Evolutionary conservation across 2,888 invertebrate species (phyloP), one percentile per base, ranked within the genome.

Genomic region (Ophonus ardosiacus): DNA sequence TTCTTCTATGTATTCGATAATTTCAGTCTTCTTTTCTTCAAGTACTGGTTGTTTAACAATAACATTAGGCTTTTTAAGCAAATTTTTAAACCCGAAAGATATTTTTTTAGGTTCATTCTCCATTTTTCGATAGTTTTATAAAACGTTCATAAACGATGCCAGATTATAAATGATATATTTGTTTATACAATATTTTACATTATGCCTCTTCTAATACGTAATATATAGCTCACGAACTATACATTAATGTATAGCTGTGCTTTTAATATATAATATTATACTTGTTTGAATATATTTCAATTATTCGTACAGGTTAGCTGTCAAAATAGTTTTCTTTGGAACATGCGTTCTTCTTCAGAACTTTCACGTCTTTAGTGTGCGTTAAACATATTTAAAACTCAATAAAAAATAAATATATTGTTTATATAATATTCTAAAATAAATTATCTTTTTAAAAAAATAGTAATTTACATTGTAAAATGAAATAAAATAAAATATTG

Each of bases 41-140:
- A 88, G 87, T 88, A 89, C 88, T 57, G 43, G 89, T 86, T 87
- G 89, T 13, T 86, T 87, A 76, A 87, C 88, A 59, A 93, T 88
- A 8, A 93, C 87, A 84, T 90, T 90, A 6, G 92, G 87, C 88
- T 94, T 94, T 87, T 93, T 94, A 5, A 91, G 89, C 0, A 94
- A 92, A 92, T 96, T 97, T 88, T 93, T 94, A 91, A 97, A 97
- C 74, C 96, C 94, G 90, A 97, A 97, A 0, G 96, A 96, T 89
- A 97, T 95, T 90, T 96, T 96, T 87, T 96, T 96, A 80, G 92
- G 90, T 87, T 95, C 94, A 56, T 76, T 71, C 10, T 85, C 84
- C 86, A 87, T 86, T 84, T 85, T 84, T 40, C 7, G 56, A 56
- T 56, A 18, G 15, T 17, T 59, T 21, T 63, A 21, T 10, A 21